A percentile compares a stretch with the other conserved stretches of the same genome.
Conservation (phyloP, 2,888 invertebrate genomes). For the Tenthredo notha region DNA sequence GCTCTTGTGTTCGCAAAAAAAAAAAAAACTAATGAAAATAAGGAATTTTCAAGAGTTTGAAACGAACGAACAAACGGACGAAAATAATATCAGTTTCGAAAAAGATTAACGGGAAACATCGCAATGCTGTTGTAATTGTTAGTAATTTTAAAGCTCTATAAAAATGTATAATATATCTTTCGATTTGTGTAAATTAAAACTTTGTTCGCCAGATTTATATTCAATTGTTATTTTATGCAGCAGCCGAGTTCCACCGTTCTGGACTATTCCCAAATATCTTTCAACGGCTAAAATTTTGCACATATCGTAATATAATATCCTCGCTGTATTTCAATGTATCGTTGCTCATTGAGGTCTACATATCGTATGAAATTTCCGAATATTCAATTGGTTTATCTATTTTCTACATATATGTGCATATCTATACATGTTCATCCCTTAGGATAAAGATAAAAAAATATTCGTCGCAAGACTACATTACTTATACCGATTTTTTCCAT, state of each 20-base stretch:
- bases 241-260: not conserved
- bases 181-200: not conserved
- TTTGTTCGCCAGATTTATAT: constrained; percentile 2
- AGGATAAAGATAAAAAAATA: not conserved
- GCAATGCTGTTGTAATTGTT: constrained; percentile 4
- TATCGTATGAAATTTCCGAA: constrained; percentile 14
- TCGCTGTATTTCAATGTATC: constrained; percentile 1
- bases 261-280: constrained; percentile 32
- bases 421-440: not conserved
- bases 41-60: not conserved
- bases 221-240: constrained; percentile 39
- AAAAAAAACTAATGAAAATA: not conserved
- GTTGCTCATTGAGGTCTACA: not conserved
- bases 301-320: not conserved
- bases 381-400: not conserved
- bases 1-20: not conserved
- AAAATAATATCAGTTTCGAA: not conserved
- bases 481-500: not conserved
- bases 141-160: not conserved
- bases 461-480: not conserved
- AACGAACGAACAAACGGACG: not conserved
- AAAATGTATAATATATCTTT: not conserved
- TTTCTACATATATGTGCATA: not conserved
- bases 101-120: not conserved
- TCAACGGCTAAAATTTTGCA: not conserved